Conservation (phyloP, 1,140 invertebrate genomes). For the Bacillus rossius region DNA sequence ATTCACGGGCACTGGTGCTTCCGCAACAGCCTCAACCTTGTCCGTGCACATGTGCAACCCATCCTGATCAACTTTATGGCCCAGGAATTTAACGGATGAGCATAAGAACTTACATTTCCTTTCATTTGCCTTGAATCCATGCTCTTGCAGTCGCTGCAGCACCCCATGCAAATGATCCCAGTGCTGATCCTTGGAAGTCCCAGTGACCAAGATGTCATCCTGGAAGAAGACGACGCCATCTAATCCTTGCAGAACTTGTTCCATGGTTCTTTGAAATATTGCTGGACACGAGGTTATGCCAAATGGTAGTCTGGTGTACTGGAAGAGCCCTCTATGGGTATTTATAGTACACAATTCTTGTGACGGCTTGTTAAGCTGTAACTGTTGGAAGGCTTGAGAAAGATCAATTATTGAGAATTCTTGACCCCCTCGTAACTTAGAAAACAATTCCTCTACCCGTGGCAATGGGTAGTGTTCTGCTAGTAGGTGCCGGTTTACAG, state of each 20-base stretch:
- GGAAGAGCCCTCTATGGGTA: neutral
- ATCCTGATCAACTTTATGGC: neutral
- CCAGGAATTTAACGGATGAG: neutral
- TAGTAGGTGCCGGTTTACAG: neutral
- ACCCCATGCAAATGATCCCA: neutral
- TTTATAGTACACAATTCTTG: constrained; percentile 3
- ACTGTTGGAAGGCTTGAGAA: constrained; percentile 3
- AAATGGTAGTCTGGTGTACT: neutral
- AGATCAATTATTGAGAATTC: constrained; percentile 4
- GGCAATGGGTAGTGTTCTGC: constrained; percentile 6
- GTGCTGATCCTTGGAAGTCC: neutral
- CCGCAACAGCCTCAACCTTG: constrained; percentile 21
- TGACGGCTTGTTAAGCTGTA: neutral
- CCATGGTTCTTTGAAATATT: constrained; percentile 1
- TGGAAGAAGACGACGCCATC: neutral
- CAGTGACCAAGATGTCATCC: neutral
- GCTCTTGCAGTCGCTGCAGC: neutral
- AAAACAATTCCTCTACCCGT: neutral
- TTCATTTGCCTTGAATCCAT: constrained; percentile 5
- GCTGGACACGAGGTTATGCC: constrained; percentile 1
- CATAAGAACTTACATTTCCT: neutral
- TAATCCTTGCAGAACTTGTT: constrained; percentile 1
- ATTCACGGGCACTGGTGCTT: constrained; percentile 17
- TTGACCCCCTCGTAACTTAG: neutral
- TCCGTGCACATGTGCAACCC: neutral